Percentiles rank a stretch among this genome's conserved stretches.
These are phyloP conservation scores for Heliconius aoede DNA, from an alignment of 2,888 invertebrate species.

Conservation along the genomic window DNA sequence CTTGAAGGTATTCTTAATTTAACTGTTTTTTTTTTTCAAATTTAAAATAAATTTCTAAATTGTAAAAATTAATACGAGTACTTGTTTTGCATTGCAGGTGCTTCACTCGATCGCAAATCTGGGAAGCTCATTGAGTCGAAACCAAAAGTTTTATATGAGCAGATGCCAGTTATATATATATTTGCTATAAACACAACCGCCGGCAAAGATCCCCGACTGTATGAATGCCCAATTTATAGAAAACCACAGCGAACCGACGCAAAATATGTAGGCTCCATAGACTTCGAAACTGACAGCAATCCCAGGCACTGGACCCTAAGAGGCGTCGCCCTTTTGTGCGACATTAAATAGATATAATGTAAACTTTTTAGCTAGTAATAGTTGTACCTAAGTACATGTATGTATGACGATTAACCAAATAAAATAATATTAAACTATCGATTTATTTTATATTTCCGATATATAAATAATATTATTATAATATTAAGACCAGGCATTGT, in stretches of 20 bases:
- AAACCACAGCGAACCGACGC: conserved; percentile 97
- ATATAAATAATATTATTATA: no score
- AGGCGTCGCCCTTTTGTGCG: conserved; percentile 97
- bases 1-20: conserved; percentile 87
- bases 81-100: conserved; percentile 75
- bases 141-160: conserved; percentile 96
- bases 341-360: conserved; percentile 90
- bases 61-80: background rate
- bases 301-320: conserved; percentile 97
- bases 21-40: background rate
- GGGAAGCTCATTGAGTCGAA: conserved; percentile 96
- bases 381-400: background rate
- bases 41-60: background rate
- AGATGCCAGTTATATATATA: conserved; percentile 98
- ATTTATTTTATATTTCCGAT: background rate
- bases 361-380: background rate
- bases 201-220: conserved; percentile 94
- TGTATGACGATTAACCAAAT: background rate
- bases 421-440: background rate
- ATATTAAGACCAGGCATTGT: no score
- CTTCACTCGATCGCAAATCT: conserved; percentile 93
- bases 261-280: conserved; percentile 97
- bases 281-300: conserved; percentile 96
- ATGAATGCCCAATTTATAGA: conserved; percentile 98
- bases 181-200: conserved; percentile 97